Conservation (phyloP, 1,140 invertebrate genomes). For the Pseudachorutes palmiensis region DNA sequence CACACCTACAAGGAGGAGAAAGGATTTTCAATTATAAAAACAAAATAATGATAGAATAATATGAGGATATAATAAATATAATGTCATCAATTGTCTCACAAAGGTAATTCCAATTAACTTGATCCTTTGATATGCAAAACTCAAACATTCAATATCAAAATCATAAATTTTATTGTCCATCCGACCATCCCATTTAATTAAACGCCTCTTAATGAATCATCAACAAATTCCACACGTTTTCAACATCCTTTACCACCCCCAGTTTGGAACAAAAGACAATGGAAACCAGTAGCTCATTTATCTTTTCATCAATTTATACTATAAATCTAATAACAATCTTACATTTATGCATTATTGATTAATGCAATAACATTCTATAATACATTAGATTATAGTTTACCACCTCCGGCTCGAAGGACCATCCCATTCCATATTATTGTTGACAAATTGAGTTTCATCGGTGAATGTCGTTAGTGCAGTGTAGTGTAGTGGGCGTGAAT, state of each 20-base stretch:
- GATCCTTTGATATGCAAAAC: conserved; percentile 6
- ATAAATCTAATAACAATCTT: neutral
- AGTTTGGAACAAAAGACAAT: neutral
- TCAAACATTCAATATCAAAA: no score
- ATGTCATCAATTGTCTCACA: no score
- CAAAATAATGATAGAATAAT: no score
- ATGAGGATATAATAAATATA: no score
- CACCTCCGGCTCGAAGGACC: no score
- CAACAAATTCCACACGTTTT: neutral
- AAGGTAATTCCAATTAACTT: neutral
- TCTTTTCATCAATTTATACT: conserved; percentile 7
- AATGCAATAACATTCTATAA: no score
- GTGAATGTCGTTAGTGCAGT: no score
- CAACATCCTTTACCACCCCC: neutral
- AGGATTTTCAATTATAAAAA: conserved; percentile 5
- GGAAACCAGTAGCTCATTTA: conserved; percentile 9
- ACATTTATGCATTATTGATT: neutral
- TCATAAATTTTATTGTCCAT: neutral
- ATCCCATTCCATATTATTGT: no score
- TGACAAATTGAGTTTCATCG: no score
- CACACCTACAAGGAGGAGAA: no score
- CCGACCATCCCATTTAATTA: conserved; percentile 6
- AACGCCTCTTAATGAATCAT: neutral
- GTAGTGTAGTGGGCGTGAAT: neutral
- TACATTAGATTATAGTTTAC: no score